Percentiles rank a stretch among this genome's conserved stretches.
Evolutionary conservation across 30 jellyfish, hydroid and myxozoan genomes (phyloP).

Genomic region (Mastigias papua): DNA sequence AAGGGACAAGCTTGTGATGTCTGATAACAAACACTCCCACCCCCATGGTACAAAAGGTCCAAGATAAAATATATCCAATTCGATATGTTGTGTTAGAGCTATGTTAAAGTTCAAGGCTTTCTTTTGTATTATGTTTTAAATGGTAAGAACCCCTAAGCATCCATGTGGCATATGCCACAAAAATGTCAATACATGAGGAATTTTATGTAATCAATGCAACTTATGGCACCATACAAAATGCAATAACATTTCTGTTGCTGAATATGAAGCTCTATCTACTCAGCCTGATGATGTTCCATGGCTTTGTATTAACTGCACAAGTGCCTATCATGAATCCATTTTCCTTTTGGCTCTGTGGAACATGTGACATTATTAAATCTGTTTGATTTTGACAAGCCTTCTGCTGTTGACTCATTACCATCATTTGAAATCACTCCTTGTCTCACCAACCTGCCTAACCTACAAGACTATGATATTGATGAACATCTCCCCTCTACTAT

Average conservation of each 20-base stretch:
- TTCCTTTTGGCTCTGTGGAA: conserved; percentile 55
- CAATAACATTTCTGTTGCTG: conserved; percentile 26
- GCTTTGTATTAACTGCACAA: conserved; percentile 33
- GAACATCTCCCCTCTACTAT: too few species aligned
- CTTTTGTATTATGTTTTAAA: not conserved
- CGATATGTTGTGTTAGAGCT: not conserved
- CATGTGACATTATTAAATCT: conserved; percentile 25
- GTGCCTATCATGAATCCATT: too few species aligned
- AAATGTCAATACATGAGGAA: conserved; percentile 18
- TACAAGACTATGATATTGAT: too few species aligned
- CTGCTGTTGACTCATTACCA: too few species aligned
- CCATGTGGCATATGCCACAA: conserved; percentile 63
- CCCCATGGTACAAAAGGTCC: conserved; percentile 1
- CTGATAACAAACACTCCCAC: conserved; percentile 1
- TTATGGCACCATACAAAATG: conserved; percentile 33
- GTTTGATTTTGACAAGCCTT: conserved; percentile 23
- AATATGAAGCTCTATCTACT: not conserved
- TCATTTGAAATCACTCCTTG: conserved; percentile 46
- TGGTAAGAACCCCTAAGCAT: conserved; percentile 40
- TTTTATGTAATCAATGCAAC: conserved; percentile 31
- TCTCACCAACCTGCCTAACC: conserved; percentile 43
- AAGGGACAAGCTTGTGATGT: conserved; percentile 45
- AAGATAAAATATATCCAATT: not conserved
- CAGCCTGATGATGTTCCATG: conserved; percentile 32
- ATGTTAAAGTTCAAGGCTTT: conserved; percentile 16